Evolutionary conservation across 2,797 vertebrate species (phyloP).

Genomic region (Acrocephalus scirpaceus): DNA sequence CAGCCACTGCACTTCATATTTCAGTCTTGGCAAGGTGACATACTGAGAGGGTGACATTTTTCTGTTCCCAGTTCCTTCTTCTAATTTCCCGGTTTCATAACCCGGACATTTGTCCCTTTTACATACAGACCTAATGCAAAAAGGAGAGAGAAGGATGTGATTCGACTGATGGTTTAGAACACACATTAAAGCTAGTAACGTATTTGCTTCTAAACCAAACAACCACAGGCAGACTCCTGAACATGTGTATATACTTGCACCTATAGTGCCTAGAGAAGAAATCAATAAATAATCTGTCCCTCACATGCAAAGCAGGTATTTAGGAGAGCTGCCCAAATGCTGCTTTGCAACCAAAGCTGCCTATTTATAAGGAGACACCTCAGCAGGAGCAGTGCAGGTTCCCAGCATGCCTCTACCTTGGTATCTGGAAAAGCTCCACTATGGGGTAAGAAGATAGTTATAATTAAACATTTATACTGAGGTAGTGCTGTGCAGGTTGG

Average conservation of each 20-base stretch:
- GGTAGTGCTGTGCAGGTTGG: conserved; percentile 30
- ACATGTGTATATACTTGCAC: background rate
- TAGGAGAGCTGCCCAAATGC: background rate
- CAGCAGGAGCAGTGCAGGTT: background rate
- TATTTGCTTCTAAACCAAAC: background rate
- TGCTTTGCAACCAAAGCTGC: conserved; percentile 1
- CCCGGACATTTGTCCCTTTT: background rate
- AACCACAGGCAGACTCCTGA: background rate
- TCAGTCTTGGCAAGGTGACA: background rate
- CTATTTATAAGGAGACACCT: background rate
- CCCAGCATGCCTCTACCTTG: conserved; percentile 36
- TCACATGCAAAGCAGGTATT: background rate
- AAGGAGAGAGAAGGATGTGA: background rate
- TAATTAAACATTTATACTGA: conserved; percentile 67
- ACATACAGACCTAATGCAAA: background rate
- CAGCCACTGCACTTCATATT: background rate
- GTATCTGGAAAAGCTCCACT: conserved; percentile 6
- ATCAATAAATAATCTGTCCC: background rate
- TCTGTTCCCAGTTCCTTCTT: background rate
- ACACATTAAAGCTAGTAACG: background rate
- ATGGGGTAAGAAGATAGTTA: conserved; percentile 51
- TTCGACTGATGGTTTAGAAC: background rate
- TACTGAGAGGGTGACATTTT: background rate
- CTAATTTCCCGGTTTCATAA: conserved; percentile 2
- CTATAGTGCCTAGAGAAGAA: background rate